Evolutionary conservation across 2,888 invertebrate species (phyloP).

Genomic region (Euzophera pinguis): DNA sequence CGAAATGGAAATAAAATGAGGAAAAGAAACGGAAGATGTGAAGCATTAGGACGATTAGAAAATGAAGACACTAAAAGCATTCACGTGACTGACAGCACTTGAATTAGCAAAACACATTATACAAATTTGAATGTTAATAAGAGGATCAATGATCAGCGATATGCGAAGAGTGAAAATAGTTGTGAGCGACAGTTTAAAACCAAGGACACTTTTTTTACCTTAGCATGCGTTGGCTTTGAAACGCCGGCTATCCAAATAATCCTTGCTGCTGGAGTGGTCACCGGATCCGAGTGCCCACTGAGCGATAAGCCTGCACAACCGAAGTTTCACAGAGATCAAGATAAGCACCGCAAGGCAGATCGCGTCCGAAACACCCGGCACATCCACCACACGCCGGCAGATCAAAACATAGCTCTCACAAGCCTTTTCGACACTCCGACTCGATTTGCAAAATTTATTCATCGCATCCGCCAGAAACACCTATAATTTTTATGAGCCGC

Average conservation of each 20-base stretch:
- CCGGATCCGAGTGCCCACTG: slow-evolving; percentile 32
- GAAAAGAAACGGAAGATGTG: neutral
- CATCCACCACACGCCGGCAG: slow-evolving; percentile 65
- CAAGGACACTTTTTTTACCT: slow-evolving; percentile 40
- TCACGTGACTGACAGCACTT: slow-evolving; percentile 7
- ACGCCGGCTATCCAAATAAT: slow-evolving; percentile 36
- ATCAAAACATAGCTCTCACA: slow-evolving; percentile 75
- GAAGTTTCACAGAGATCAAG: slow-evolving; percentile 50
- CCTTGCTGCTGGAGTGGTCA: slow-evolving; percentile 32
- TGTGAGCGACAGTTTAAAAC: neutral
- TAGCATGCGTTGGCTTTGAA: slow-evolving; percentile 54
- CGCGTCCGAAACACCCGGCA: slow-evolving; percentile 65
- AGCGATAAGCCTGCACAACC: slow-evolving; percentile 40
- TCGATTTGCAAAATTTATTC: slow-evolving; percentile 78
- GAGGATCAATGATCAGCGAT: slow-evolving; percentile 14
- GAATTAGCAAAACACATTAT: neutral
- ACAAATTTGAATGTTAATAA: neutral
- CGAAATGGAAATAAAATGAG: neutral
- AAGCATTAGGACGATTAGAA: neutral
- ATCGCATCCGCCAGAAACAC: slow-evolving; percentile 78
- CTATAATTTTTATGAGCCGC: slow-evolving; percentile 66
- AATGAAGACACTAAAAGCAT: slow-evolving; percentile 2
- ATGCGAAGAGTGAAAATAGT: slow-evolving; percentile 14
- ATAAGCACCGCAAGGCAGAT: slow-evolving; percentile 45
- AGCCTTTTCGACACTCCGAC: slow-evolving; percentile 75